A percentile compares a stretch with the other conserved stretches of the same genome.
Evolutionary conservation across 2,113 vertebrate genomes (phyloP).

Genomic region (Salvelinus sp.): DNA sequence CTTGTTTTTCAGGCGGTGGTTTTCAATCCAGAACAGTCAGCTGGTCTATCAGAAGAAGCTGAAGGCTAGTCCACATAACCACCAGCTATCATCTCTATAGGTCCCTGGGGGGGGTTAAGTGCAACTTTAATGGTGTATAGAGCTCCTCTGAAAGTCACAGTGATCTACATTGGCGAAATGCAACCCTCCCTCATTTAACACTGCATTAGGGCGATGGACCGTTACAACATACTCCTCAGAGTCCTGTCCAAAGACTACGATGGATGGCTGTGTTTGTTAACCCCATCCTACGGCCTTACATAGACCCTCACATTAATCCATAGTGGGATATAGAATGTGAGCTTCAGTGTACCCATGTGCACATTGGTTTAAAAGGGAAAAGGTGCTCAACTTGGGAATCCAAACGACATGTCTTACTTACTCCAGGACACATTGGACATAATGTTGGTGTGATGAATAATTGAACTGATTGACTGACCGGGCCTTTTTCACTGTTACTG

Average conservation of each 20-base stretch:
- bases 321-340: neutral
- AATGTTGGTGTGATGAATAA: neutral
- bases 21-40: constrained; percentile 99
- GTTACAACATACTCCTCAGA: neutral
- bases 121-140: constrained; percentile 24
- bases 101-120: constrained; percentile 36
- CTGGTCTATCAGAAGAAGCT: constrained; percentile 99
- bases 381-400: neutral
- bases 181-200: neutral
- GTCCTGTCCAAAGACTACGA: neutral
- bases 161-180: constrained; percentile 11
- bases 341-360: no score
- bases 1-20: constrained; percentile 84
- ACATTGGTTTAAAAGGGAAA: neutral
- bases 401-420: no score
- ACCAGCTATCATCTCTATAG: neutral
- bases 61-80: constrained; percentile 76
- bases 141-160: constrained; percentile 4
- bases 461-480: neutral
- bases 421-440: neutral
- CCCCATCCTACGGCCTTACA: neutral
- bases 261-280: neutral
- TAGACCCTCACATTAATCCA: neutral
- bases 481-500: neutral
- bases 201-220: neutral